Evolutionary conservation across 92 coral and sea anemone species (phyloP).

Genomic region (Siderastrea radians): DNA sequence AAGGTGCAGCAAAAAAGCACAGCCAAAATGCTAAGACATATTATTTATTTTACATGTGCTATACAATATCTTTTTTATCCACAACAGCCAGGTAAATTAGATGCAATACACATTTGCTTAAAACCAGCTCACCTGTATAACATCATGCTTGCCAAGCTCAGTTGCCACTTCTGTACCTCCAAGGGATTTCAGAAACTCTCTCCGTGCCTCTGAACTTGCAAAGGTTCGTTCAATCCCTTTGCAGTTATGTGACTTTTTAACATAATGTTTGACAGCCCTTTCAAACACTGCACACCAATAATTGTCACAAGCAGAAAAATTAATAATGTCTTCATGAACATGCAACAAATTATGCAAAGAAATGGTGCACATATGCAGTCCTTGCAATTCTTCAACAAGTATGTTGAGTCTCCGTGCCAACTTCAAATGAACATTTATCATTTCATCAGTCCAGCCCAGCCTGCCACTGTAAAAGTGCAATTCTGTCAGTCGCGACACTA

Average conservation of each 20-base stretch:
- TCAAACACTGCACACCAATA: slow-evolving; percentile 87
- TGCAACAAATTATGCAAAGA: slow-evolving; percentile 80
- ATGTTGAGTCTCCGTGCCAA: slow-evolving; percentile 71
- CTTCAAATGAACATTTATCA: slow-evolving; percentile 54
- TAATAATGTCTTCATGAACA: slow-evolving; percentile 73
- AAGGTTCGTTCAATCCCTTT: slow-evolving; percentile 77
- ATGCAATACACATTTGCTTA: slow-evolving; percentile 11
- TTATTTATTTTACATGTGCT: too few relatives aligned
- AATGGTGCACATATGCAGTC: slow-evolving; percentile 81
- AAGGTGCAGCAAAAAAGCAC: too few relatives aligned
- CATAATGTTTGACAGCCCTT: slow-evolving; percentile 78
- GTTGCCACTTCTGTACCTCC: slow-evolving; percentile 14
- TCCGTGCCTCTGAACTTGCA: slow-evolving; percentile 69
- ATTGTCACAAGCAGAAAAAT: slow-evolving; percentile 75
- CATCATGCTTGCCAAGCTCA: slow-evolving; percentile 51
- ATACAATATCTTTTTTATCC: too few relatives aligned
- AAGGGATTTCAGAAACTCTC: slow-evolving; percentile 69
- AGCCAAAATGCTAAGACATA: too few relatives aligned
- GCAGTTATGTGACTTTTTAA: slow-evolving; percentile 75
- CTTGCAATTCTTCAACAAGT: slow-evolving; percentile 78
- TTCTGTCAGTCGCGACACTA: slow-evolving; percentile 62
- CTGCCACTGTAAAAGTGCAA: slow-evolving; percentile 66
- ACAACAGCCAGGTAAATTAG: background rate
- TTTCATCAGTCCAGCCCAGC: slow-evolving; percentile 59
- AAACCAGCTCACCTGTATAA: slow-evolving; percentile 38